Evolutionary conservation across 1,140 invertebrate species (phyloP).

Genomic region (Plutomurus gul): DNA sequence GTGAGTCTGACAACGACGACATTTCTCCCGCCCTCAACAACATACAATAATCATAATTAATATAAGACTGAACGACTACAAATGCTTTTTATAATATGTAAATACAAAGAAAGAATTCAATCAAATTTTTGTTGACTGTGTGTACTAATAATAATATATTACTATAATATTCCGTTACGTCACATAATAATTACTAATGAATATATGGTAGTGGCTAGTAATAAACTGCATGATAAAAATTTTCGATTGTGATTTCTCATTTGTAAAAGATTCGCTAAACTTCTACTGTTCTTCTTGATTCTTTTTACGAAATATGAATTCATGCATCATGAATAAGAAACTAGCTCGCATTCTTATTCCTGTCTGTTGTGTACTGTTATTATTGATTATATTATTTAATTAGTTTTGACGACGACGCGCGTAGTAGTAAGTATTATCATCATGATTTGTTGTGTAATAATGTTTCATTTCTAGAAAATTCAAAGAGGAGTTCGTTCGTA

Average conservation of each 20-base stretch:
- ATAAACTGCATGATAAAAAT: constrained; percentile 2
- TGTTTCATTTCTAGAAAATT: constrained; percentile 18
- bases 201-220: too few relatives aligned
- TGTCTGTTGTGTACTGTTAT: too few relatives aligned
- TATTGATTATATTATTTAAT: neutral
- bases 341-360: constrained; percentile 11
- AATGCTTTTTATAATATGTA: too few relatives aligned
- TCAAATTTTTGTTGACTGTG: too few relatives aligned
- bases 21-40: too few relatives aligned
- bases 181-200: too few relatives aligned
- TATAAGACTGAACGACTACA: too few relatives aligned
- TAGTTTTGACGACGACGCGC: neutral
- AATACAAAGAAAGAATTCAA: too few relatives aligned
- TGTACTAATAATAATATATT: too few relatives aligned
- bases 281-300: constrained; percentile 19
- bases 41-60: too few relatives aligned
- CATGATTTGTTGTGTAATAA: neutral
- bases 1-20: too few relatives aligned
- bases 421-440: neutral
- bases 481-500: constrained; percentile 7
- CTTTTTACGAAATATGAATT: constrained; percentile 27
- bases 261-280: constrained; percentile 11
- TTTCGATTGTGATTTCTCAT: constrained; percentile 13
- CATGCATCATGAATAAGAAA: constrained; percentile 26
- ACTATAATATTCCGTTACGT: too few relatives aligned